Evolutionary conservation across 2,797 vertebrate species (phyloP).

Genomic region (Trachops cirrhosus): DNA sequence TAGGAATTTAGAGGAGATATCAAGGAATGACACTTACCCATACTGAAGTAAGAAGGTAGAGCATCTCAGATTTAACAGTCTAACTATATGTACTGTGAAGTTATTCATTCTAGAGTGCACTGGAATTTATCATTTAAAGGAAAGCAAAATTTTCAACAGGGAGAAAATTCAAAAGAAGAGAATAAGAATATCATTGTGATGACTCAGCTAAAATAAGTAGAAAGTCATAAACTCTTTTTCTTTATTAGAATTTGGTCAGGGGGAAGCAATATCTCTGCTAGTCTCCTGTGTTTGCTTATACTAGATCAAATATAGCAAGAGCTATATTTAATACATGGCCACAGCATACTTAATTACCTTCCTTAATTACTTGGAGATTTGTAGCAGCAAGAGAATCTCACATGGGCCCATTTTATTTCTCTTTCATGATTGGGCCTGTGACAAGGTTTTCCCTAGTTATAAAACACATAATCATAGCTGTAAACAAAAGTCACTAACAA

Average conservation of each 20-base stretch:
- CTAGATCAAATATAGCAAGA: neutral
- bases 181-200: neutral
- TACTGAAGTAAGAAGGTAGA: neutral
- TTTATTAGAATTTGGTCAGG: constrained; percentile 13
- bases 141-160: neutral
- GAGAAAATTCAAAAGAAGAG: neutral
- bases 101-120: neutral
- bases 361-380: constrained; percentile 53
- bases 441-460: neutral
- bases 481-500: constrained; percentile 28
- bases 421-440: neutral
- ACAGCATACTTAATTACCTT: constrained; percentile 39
- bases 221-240: constrained; percentile 33
- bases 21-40: neutral
- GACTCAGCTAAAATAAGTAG: neutral
- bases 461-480: neutral
- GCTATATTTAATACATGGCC: neutral
- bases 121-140: neutral
- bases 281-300: neutral
- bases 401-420: constrained; percentile 13
- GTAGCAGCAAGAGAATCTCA: neutral
- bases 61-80: neutral
- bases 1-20: neutral
- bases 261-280: neutral
- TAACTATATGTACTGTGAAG: neutral